These are phyloP conservation scores for Glaucopsyche alexis DNA, from an alignment of 2,888 invertebrate species.

Conservation along the genomic window DNA sequence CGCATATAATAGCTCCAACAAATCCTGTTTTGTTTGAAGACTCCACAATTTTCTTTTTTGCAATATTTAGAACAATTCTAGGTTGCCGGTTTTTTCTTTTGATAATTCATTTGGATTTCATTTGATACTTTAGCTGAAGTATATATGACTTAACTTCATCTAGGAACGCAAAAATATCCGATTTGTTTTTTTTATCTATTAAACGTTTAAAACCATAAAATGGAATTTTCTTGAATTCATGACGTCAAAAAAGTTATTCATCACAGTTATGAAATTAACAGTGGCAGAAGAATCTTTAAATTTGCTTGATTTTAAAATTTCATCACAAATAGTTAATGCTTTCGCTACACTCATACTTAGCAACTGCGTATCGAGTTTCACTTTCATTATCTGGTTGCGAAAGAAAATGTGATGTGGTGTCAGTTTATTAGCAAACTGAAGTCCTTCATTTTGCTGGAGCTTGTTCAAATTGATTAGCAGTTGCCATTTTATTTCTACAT, in stretches of 20 bases:
- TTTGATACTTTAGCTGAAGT: not conserved
- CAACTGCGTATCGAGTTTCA: not conserved
- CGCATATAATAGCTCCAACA: conserved; percentile 3
- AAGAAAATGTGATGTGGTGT: conserved; percentile 15
- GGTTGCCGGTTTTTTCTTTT: conserved; percentile 1
- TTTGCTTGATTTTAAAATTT: not conserved
- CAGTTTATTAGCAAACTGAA: conserved; percentile 15
- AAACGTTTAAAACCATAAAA: conserved; percentile 21
- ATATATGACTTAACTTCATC: conserved; percentile 16
- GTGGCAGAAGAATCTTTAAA: conserved; percentile 5
- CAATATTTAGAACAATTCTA: not conserved
- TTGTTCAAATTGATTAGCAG: conserved; percentile 19
- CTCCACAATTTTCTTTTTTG: conserved; percentile 11
- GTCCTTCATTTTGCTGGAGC: conserved; percentile 14
- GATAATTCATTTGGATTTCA: not conserved
- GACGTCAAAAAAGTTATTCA: conserved; percentile 23
- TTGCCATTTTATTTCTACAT: conserved; percentile 11
- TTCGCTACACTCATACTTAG: conserved; percentile 22
- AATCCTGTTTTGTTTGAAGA: conserved; percentile 22
- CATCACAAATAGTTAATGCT: not conserved
- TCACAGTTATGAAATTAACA: not conserved
- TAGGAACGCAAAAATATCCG: not conserved
- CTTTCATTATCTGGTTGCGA: conserved; percentile 19
- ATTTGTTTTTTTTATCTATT: conserved; percentile 1
- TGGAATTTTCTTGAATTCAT: conserved; percentile 18